phyloP scores from a whole-genome alignment of 2,797 vertebrate species.

The Helicolenus hilgendorfi region DNA sequence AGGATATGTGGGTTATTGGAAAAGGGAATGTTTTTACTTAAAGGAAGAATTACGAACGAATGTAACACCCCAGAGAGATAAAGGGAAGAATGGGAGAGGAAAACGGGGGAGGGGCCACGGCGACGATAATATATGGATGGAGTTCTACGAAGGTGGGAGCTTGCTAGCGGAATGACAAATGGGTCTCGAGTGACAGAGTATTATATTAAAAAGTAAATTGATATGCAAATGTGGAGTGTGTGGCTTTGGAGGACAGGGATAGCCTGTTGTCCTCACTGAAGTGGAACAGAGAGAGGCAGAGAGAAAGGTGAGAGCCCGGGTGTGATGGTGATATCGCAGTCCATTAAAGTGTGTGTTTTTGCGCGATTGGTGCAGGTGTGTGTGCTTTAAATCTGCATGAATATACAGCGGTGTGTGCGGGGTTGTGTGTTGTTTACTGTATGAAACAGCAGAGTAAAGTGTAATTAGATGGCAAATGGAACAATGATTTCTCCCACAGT shows the following conservation, averaged over 20 bases:
- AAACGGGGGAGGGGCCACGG: constrained; percentile 43
- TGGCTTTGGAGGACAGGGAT: constrained; percentile 84
- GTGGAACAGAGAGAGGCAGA: constrained; percentile 80
- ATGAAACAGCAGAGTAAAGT: constrained; percentile 21
- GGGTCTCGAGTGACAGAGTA: constrained; percentile 87
- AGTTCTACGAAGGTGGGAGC: constrained; percentile 72
- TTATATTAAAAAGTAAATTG: constrained; percentile 90
- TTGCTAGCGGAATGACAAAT: constrained; percentile 85
- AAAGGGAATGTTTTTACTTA: constrained; percentile 56
- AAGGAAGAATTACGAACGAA: constrained; percentile 57
- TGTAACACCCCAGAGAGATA: constrained; percentile 62
- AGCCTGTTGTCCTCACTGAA: constrained; percentile 86
- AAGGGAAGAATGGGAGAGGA: constrained; percentile 44
- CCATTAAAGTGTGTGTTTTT: constrained; percentile 71
- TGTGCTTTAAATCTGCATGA: constrained; percentile 36
- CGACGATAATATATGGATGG: constrained; percentile 78
- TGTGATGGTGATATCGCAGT: constrained; percentile 61
- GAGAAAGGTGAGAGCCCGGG: constrained; percentile 68
- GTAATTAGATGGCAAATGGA: constrained; percentile 51
- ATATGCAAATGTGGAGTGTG: constrained; percentile 90
- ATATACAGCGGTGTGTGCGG: constrained; percentile 1
- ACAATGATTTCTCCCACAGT: constrained; percentile 41
- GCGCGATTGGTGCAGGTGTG: constrained; percentile 36
- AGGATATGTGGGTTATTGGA: constrained; percentile 24
- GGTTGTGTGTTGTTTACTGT: constrained; percentile 3